Percentiles rank a stretch among this genome's conserved stretches.
phyloP scores from a whole-genome alignment of 2,888 invertebrate species.

The Heliconius aoede region DNA sequence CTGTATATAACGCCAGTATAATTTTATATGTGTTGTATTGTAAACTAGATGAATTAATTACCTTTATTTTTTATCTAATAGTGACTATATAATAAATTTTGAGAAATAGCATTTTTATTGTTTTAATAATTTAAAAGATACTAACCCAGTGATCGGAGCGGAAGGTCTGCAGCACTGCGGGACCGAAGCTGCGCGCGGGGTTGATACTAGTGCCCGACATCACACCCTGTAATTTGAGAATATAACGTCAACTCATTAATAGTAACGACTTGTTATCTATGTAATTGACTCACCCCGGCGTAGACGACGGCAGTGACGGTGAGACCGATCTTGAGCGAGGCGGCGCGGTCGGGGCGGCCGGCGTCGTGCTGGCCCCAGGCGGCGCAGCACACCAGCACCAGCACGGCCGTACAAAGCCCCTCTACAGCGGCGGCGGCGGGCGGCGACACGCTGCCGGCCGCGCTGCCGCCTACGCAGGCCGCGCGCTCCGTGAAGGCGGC shows the following conservation, averaged over 20 bases:
- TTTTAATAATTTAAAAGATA: slow-evolving; percentile 24
- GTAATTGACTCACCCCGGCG: slow-evolving; percentile 61
- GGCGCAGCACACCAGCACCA: slow-evolving; percentile 64
- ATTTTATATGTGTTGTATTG: too few relatives aligned
- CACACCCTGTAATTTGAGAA: slow-evolving; percentile 72
- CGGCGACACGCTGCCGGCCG: slow-evolving; percentile 56
- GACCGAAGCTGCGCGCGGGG: slow-evolving; percentile 88
- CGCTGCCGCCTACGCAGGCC: slow-evolving; percentile 40
- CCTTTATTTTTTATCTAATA: too few relatives aligned
- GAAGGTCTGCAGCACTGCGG: slow-evolving; percentile 86
- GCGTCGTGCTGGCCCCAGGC: slow-evolving; percentile 64
- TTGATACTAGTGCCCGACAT: slow-evolving; percentile 89
- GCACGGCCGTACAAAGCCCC: slow-evolving; percentile 62
- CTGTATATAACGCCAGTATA: too few relatives aligned
- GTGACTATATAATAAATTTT: too few relatives aligned
- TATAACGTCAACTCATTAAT: neutral
- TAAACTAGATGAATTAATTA: too few relatives aligned
- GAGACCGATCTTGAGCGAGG: slow-evolving; percentile 70
- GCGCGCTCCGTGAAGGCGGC: slow-evolving; percentile 38
- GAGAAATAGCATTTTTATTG: neutral
- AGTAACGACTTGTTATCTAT: neutral
- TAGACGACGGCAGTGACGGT: slow-evolving; percentile 70
- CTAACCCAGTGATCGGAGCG: slow-evolving; percentile 88
- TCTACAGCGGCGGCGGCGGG: slow-evolving; percentile 59
- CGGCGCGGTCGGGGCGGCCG: slow-evolving; percentile 60